Evolutionary conservation across 2,113 vertebrate species (phyloP), one percentile per base, ranked within the genome.

Genomic region (Toxotes jaculatrix): DNA sequence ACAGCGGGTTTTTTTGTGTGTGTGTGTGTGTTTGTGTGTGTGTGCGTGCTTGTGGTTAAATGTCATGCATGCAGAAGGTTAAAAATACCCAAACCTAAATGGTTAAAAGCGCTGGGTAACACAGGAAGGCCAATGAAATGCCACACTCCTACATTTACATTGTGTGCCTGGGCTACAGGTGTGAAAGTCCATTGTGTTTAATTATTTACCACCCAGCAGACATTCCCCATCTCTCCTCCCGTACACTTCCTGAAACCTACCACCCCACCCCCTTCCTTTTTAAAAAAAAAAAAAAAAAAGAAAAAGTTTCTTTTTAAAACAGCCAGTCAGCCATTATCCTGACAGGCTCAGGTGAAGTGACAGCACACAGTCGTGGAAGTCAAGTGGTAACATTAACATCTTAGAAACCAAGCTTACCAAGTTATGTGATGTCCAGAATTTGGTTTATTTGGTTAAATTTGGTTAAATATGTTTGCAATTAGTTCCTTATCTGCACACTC

Each of bases 161-260:
- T 80, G 85, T 89, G 78, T 32, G 42, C 60, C 65, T 60, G 79
- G 51, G 43, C 84, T 88, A 82, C 74, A 93, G 88, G 93, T 95
- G 93, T 95, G 92, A 95, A 95, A 94, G 94, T 95, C 93, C 93
- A 94, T 88, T 88, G 89, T 92, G 92, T 94, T 95, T 93, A 95
- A 94, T 95, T 87, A 95, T 95, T 95, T 86, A 95, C 93, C 72
- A 66, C 49, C 43, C 64, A 65, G 67, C 84, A 92, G 88, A 87
- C 91, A 81, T 90, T 92, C 85, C 82, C 87, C 74, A 74, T 71
- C 76, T 88, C 90, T 89, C 87, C 84, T 79, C 87, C 78, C 79
- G 75, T 75, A 77, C 67, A 84, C 77, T 89, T 93, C 87, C 91
- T 90, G 83, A 84, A 84, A 79, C 65, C 34, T 66, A 49, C 75